Evolutionary conservation across 2,113 vertebrate species (phyloP), one percentile per base, ranked within the genome.

Genomic region (Spermophilus dauricus): DNA sequence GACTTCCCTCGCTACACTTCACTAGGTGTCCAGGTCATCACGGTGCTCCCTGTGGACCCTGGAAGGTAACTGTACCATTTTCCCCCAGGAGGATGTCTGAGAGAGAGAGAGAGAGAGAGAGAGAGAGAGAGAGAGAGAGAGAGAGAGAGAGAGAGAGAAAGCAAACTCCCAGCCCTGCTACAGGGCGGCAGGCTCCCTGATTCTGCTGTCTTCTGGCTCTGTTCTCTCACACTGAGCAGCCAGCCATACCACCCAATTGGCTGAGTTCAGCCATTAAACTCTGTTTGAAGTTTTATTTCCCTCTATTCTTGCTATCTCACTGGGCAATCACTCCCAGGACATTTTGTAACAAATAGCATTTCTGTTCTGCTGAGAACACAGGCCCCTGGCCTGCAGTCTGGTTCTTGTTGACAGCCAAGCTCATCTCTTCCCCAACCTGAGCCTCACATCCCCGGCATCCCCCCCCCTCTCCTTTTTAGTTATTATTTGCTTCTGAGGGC

Each of bases 251-350:
- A 82, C 88, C 97, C 97, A 89, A 77, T 81, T 3, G 0, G 61
- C 89, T 72, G 22, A 82, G 67, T 96, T 96, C 96, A 0, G 18
- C 97, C 32, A 4, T 98, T 98, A 97, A 98, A 97, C 63, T 96
- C 96, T 0, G 72, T 98, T 98, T 98, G 97, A 98, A 98, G 97
- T 98, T 98, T 98, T 95, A 97, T 97, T 98, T 98, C 87, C 45
- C 90, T 97, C 97, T 93, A 16, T 70, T 95, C 95, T 45, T 56
- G 63, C 97, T 99, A 98, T 98, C 98, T 98, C 94, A 94, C 48
- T 76, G 95, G 97, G 98, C 97, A 96, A 98, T 98, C 98, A 7
- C 98, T 98, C 98, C 96, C 75, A 96, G 98, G 97, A 98, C 97
- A 80, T 98, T 98, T 97, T 98, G 95, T 98, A 98, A 98, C 97